phyloP scores from a whole-genome alignment of 2,888 invertebrate species.

The Caenorhabditis sp. region DNA sequence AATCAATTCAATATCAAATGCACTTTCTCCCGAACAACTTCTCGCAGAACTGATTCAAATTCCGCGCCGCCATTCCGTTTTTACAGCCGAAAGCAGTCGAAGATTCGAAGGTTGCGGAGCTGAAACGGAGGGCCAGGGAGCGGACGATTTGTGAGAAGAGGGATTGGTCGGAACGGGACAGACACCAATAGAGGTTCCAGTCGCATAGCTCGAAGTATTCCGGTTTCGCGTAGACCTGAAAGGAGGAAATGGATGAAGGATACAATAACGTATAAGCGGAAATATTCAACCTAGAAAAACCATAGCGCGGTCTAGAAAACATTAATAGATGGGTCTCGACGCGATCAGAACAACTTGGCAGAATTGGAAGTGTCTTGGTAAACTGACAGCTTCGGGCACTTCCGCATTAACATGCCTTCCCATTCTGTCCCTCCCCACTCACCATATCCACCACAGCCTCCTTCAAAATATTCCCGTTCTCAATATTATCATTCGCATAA shows the following conservation, averaged over 20 bases:
- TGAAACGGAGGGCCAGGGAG: slow-evolving; percentile 61
- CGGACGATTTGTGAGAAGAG: slow-evolving; percentile 59
- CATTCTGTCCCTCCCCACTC: too few species aligned
- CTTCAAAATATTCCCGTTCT: slow-evolving; percentile 59
- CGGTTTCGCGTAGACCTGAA: slow-evolving; percentile 70
- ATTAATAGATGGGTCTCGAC: too few species aligned
- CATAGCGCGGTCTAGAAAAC: too few species aligned
- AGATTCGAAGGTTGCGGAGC: slow-evolving; percentile 58
- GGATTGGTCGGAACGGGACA: slow-evolving; percentile 55
- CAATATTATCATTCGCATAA: slow-evolving; percentile 68
- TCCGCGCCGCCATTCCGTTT: slow-evolving; percentile 63
- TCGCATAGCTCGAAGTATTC: slow-evolving; percentile 72
- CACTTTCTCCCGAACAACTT: slow-evolving; percentile 68
- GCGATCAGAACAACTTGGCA: too few species aligned
- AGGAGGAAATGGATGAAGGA: not conserved
- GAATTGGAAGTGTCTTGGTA: too few species aligned
- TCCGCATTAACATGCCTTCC: too few species aligned
- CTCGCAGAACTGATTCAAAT: slow-evolving; percentile 67
- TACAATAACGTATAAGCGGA: not conserved
- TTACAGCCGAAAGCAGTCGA: slow-evolving; percentile 66
- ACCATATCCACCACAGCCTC: slow-evolving; percentile 71
- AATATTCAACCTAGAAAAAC: not conserved
- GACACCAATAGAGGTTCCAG: slow-evolving; percentile 74
- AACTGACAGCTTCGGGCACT: too few species aligned
- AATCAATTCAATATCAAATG: slow-evolving; percentile 43